These are phyloP conservation scores for Ciona savignyi DNA, from an alignment of 23 tunicate species.

Conservation along the genomic window DNA sequence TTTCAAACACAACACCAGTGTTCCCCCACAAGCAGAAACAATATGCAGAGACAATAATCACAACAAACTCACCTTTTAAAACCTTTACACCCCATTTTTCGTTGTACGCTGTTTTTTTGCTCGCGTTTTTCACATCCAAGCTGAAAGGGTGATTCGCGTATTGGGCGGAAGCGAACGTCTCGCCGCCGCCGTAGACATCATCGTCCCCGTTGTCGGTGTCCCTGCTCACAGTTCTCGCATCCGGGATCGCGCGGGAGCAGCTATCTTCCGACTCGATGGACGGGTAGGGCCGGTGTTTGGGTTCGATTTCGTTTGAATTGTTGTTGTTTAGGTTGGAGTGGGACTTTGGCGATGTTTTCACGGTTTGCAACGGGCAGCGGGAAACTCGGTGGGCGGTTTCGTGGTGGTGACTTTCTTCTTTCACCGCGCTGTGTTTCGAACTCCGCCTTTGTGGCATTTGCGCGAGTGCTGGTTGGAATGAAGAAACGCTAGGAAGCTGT, in stretches of 20 bases:
- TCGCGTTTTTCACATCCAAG: slow-evolving; percentile 34
- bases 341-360: not conserved
- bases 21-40: not conserved
- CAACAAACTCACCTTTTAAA: slow-evolving; percentile 62
- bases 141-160: not conserved
- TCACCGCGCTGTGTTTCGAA: not conserved
- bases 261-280: not conserved
- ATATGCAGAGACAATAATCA: no score
- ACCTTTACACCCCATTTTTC: slow-evolving; percentile 99
- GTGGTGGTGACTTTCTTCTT: no score
- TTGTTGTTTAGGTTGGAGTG: not conserved
- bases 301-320: not conserved
- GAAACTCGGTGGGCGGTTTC: not conserved
- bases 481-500: not conserved
- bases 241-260: no score
- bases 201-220: slow-evolving; percentile 31
- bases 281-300: not conserved
- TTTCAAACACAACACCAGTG: no score
- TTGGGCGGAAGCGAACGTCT: not conserved
- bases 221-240: slow-evolving; percentile 13
- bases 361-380: not conserved
- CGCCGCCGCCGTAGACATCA: slow-evolving; percentile 20
- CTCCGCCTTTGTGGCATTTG: not conserved
- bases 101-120: slow-evolving; percentile 95
- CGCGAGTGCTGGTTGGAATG: not conserved